Evolutionary conservation across 2,888 invertebrate genomes (phyloP).

Genomic region (Hypomecis atomaria): DNA sequence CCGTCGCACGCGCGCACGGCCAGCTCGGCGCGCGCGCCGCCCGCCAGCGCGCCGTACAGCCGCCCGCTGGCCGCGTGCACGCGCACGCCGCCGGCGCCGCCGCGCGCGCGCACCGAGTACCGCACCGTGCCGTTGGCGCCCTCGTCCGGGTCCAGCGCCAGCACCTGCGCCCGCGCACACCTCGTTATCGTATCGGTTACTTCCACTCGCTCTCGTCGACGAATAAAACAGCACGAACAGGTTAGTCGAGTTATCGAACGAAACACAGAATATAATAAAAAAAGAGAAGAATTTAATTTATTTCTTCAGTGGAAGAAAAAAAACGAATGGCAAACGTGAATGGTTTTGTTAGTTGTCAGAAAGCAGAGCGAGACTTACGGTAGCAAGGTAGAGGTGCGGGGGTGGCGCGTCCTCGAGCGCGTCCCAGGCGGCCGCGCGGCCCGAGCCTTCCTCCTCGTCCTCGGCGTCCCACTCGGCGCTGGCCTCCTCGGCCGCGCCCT

Average conservation of each 20-base stretch:
- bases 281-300: no score
- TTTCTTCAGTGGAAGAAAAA: no score
- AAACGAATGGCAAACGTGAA: no score
- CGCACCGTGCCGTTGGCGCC: slow-evolving; percentile 93
- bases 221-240: no score
- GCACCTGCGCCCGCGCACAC: slow-evolving; percentile 81
- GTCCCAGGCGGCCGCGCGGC: slow-evolving; percentile 60
- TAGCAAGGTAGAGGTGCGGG: slow-evolving; percentile 58
- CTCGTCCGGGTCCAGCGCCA: slow-evolving; percentile 92
- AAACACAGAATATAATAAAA: no score
- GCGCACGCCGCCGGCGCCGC: slow-evolving; percentile 91
- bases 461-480: slow-evolving; percentile 66
- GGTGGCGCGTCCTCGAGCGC: slow-evolving; percentile 50
- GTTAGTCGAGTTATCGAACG: no score
- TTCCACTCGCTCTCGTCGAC: no score
- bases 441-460: slow-evolving; percentile 61
- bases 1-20: slow-evolving; percentile 93
- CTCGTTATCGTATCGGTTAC: no score
- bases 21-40: slow-evolving; percentile 64
- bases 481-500: slow-evolving; percentile 44
- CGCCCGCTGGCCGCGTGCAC: slow-evolving; percentile 93
- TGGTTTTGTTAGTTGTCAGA: not conserved
- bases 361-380: slow-evolving; percentile 51
- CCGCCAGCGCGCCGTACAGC: slow-evolving; percentile 87
- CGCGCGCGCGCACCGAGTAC: slow-evolving; percentile 88